Base-by-base conservation (phyloP, 2,888 invertebrate genomes). In the Hyposoter dolosus region DNA sequence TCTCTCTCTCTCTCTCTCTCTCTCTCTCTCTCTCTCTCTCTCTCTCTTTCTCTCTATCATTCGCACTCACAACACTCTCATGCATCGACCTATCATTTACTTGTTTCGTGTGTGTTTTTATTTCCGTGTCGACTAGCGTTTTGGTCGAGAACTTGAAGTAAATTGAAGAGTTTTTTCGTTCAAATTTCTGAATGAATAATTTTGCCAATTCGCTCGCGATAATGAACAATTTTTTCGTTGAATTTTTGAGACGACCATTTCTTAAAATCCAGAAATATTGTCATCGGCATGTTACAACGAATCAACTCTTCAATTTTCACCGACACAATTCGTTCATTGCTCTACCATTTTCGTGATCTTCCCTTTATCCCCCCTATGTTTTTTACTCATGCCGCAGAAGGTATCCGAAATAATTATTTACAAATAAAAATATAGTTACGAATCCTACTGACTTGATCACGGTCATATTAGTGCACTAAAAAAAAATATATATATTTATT, bases 401-500 rank as follows among this genome's bases (percentile, higher is more conserved):
- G 63, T 85, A 77, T 75, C 72, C 86, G 71, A 82, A 60, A 76
- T 83, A 82, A 72, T 86, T 89, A 88, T 88, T 69, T 88, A 88
- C 88, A 89, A 89, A 87, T 83, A 82, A 85, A 87, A 78, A 86
- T 81, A 85, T 76, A 80, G 66, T 82, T 89, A 88, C 87, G 86
- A 84, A 82, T 82, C 82, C 86, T 88, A 89, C 85, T 86, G 82
- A 85, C 88, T 87, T 82, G 84, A 87, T 83, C 84, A 82, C 84
- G 83, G 85, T 87, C 84, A 81, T 80, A 85, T 69, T 69, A 65
- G 40, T 75, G 50, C 43, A 19, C 45, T 76, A 69, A 45, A 47
- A 45, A 28, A 45, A 47, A 69, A 53, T 78, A 63, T 82, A 68
- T 81, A 71, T 69, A 69, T 60, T 72, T 72, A 56, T 78, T 60